A percentile compares a stretch with the other conserved stretches of the same genome.
These are phyloP conservation scores for Brachyhypopomus gauderio DNA, from an alignment of 2,113 vertebrate genomes.

Conservation along the genomic window DNA sequence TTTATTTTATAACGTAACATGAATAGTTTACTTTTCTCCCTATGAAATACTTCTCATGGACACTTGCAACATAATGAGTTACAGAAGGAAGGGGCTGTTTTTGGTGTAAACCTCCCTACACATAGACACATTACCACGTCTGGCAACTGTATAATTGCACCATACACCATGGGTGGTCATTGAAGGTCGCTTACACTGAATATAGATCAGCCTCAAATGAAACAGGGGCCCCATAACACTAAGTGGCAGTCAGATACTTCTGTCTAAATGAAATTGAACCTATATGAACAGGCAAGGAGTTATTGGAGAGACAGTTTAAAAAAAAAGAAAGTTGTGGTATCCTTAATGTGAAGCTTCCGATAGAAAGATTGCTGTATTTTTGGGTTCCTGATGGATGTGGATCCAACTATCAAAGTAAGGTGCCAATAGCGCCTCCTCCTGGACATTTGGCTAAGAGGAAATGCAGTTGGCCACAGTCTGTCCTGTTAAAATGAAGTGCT, in stretches of 20 bases:
- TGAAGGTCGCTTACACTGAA: slow-evolving; percentile 22
- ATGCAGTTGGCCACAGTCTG: slow-evolving; percentile 30
- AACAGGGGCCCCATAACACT: not conserved
- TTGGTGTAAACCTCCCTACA: slow-evolving; percentile 9
- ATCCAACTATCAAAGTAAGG: not conserved
- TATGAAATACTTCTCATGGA: slow-evolving; percentile 12
- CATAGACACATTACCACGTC: not conserved
- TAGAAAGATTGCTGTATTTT: not conserved
- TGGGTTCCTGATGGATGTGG: not conserved
- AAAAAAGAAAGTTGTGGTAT: not conserved
- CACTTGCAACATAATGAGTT: slow-evolving; percentile 23
- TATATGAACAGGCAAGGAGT: not conserved
- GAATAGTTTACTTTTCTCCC: not conserved
- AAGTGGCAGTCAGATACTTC: not conserved
- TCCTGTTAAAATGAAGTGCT: slow-evolving; percentile 45
- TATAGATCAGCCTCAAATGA: slow-evolving; percentile 1
- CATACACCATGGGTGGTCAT: slow-evolving; percentile 25
- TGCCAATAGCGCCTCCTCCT: not conserved
- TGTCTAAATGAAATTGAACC: not conserved
- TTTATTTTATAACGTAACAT: slow-evolving; percentile 6
- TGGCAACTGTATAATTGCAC: slow-evolving; percentile 38
- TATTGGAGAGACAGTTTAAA: not conserved
- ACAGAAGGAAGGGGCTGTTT: slow-evolving; percentile 17
- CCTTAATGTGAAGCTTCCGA: not conserved
- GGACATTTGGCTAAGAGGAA: slow-evolving; percentile 8